Conservation (phyloP, 1,140 invertebrate species). For the Periplaneta americana region DNA sequence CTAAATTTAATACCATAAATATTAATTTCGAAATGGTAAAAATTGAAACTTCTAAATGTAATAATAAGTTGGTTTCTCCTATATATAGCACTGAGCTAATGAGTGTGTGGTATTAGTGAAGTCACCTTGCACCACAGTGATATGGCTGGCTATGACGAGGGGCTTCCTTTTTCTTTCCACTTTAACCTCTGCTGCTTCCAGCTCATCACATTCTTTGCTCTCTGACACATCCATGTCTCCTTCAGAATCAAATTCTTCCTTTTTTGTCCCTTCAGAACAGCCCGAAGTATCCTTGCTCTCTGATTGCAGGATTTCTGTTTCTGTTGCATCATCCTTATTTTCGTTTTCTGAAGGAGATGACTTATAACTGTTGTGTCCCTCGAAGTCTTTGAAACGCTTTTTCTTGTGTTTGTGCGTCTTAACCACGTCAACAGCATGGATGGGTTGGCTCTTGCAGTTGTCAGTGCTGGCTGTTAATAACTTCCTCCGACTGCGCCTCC, state of each 20-base stretch:
- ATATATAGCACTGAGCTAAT: no score
- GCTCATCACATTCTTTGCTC: neutral
- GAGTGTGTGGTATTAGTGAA: no score
- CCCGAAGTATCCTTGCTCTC: neutral
- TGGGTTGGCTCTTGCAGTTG: neutral
- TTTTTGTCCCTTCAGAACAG: neutral
- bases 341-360: neutral
- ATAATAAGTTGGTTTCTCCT: no score
- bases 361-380: neutral
- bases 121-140: neutral
- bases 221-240: neutral
- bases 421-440: neutral
- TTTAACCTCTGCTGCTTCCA: neutral
- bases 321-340: neutral
- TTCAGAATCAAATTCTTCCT: neutral
- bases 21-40: no score
- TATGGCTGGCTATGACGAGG: neutral
- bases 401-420: neutral
- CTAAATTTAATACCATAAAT: no score
- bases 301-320: neutral
- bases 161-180: slow-evolving; percentile 2
- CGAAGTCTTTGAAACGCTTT: neutral
- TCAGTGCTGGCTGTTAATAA: neutral
- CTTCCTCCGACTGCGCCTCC: neutral
- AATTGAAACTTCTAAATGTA: no score